Base-by-base conservation (phyloP, 2,797 vertebrate species). In the Hemibagrus guttatus region DNA sequence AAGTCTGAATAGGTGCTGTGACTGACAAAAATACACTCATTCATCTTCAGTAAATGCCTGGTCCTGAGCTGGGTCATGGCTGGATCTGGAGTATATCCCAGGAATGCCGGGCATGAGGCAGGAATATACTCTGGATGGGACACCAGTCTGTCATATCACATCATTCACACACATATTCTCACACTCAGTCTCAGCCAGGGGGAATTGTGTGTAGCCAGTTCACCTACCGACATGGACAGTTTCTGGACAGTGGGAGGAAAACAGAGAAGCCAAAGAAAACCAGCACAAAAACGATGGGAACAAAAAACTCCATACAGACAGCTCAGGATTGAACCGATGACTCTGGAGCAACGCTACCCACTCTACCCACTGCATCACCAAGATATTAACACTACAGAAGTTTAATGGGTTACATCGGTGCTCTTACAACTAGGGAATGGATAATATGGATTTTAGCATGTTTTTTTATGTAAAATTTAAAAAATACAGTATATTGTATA, bases 1-100 rank as follows among this genome's bases (percentile, higher is more conserved):
- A n/a, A 21, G 59, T n/a, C 26, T 6, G n/a, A 66, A 81, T 28
- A 63, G 39, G 58, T 46, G 28, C 16, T 76, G 49, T 54, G 16
- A 17, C 46, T 75, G 76, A 79, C 52, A 58, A 31, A 58, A 78
- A 56, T 31, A 78, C 52, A 79, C 31, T 35, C 17, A 79, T 59
- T 58, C 76, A 59, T 23, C 49, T 28, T 76, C 31, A 23, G 2
- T 39, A 81, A 81, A 46, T 11, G 39, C 23, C 39, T 81, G 39
- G 26, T n/a, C 23, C 23, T 46, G 19, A 17, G 54, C 76, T 79
- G 76, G 76, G 56, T n/a, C 35, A n/a, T 0, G 14, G 35, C 39
- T 26, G 3, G 14, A 63, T 81, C 13, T 81, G 31, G 58, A 26
- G 79, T 63, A 14, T 16, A 17, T 63, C 31, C 35, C 0, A 19